Evolutionary conservation across 2,888 invertebrate genomes (phyloP), one percentile per base, ranked within the genome.

Genomic region (Acrobasis suavella): DNA sequence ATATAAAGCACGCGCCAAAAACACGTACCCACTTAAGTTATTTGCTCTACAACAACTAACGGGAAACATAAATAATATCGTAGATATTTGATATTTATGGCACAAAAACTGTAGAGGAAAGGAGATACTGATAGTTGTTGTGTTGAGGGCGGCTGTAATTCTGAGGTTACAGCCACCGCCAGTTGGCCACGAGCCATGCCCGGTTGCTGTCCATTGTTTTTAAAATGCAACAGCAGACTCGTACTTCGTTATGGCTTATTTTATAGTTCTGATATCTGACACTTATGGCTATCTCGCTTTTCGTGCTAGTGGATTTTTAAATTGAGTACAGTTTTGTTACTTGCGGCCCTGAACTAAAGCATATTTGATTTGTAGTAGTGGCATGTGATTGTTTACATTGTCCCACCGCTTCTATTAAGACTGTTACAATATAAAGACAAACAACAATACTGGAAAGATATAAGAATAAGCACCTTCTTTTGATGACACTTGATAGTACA

Each of bases 101-200:
- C 63, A 66, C 62, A 64, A 69, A 70, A 64, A 61, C 65, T 68
- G 54, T 65, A 69, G 68, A 68, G 62, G 69, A 69, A 70, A 74
- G 72, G 72, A 72, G 72, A 69, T 50, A 61, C 16, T 69, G 71
- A 71, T 65, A 64, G 67, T 64, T 66, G 69, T 66, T 71, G 72
- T 68, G 69, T 76, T 72, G 75, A 70, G 71, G 70, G 73, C 60
- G 66, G 75, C 71, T 72, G 76, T 78, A 77, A 81, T 77, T 76
- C 74, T 72, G 72, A 71, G 69, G 74, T 9, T 7, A 14, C 39
- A 16, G 12, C 37, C 10, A 14, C 72, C 74, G 72, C 73, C 79
- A 79, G 78, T 81, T 85, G 84, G 83, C 83, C 70, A 69, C 60
- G 59, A 72, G 83, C 84, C 84, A 84, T 78, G 67, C 65, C 72